Conservation (phyloP, 1,140 invertebrate species). For the Daktulosphaira vitifoliae region DNA sequence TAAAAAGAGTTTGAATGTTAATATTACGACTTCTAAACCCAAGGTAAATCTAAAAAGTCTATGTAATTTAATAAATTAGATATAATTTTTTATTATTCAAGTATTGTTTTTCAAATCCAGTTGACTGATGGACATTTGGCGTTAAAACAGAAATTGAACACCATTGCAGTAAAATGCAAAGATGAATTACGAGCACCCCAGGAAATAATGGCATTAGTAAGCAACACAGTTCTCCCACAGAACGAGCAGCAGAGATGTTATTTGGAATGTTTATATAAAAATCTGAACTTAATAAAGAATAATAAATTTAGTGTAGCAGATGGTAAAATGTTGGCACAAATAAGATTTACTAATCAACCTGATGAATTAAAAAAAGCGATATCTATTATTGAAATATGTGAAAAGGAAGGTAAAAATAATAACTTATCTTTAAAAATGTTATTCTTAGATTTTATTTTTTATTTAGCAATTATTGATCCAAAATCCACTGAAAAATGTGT, state of each 20-base stretch:
- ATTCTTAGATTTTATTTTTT: neutral
- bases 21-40: neutral
- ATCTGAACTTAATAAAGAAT: constrained; percentile 36
- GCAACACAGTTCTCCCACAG: constrained; percentile 22
- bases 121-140: neutral
- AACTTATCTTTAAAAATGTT: neutral
- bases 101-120: neutral
- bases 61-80: too few relatives aligned
- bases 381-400: constrained; percentile 38
- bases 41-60: neutral
- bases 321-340: constrained; percentile 36
- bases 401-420: constrained; percentile 37
- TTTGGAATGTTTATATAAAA: constrained; percentile 39
- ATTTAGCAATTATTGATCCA: constrained; percentile 37
- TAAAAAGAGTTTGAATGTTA: neutral
- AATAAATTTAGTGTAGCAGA: constrained; percentile 34
- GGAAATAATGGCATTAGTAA: constrained; percentile 34
- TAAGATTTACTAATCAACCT: constrained; percentile 35
- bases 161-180: constrained; percentile 30
- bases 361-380: constrained; percentile 38
- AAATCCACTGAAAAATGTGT: constrained; percentile 38
- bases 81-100: neutral
- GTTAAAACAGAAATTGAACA: constrained; percentile 29
- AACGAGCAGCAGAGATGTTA: constrained; percentile 38
- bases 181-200: constrained; percentile 20